Evolutionary conservation across 2,797 vertebrate species (phyloP).

Genomic region (Fratercula arctica): DNA sequence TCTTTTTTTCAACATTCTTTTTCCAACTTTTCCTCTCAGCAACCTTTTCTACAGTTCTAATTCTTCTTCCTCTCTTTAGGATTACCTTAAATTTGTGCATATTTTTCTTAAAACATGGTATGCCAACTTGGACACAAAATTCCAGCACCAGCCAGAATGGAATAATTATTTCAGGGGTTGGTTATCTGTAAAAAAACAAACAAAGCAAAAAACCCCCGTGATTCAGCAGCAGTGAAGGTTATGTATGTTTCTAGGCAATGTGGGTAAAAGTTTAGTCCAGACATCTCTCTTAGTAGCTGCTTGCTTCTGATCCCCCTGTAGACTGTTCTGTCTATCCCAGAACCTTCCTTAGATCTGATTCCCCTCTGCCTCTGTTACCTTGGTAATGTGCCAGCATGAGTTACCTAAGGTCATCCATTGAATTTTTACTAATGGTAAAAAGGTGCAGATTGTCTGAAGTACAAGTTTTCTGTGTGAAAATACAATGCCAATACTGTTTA

Average conservation of each 20-base stretch:
- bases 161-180: conserved; percentile 16
- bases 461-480: not conserved
- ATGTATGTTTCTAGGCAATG: conserved; percentile 6
- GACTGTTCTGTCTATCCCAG: not conserved
- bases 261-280: not conserved
- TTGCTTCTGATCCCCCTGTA: not conserved
- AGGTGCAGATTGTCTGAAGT: not conserved
- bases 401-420: not conserved
- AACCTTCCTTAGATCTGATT: not conserved
- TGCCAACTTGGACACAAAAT: not conserved
- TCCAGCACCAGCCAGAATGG: conserved; percentile 1
- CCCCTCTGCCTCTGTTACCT: not conserved
- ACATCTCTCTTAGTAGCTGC: not conserved
- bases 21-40: not conserved
- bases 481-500: not conserved
- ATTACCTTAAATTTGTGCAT: not conserved
- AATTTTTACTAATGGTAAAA: not conserved
- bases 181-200: not conserved
- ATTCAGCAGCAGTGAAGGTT: conserved; percentile 16
- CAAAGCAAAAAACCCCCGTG: not conserved
- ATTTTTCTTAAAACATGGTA: not conserved
- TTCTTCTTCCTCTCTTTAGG: not conserved
- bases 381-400: not conserved
- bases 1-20: conserved; percentile 2
- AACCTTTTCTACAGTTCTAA: not conserved